These are phyloP conservation scores for Zoroaster sp. DNA, from an alignment of 53 echinoderm and acorn worm species.

Conservation along the genomic window DNA sequence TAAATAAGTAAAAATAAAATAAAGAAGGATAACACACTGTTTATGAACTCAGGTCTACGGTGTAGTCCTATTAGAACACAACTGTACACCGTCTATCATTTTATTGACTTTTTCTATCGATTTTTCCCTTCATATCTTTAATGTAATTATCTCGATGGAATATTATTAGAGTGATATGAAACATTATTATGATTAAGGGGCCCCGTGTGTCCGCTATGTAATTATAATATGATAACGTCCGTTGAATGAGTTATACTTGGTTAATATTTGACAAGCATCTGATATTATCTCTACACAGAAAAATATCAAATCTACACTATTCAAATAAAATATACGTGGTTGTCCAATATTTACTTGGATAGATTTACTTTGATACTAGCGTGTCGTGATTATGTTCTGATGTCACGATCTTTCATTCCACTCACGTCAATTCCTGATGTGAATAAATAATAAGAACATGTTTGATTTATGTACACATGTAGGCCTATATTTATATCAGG, in stretches of 20 bases:
- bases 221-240: slow-evolving; percentile 8
- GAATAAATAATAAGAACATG: slow-evolving; percentile 51
- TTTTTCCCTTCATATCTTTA: slow-evolving; percentile 1
- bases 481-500: too few species aligned
- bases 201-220: background rate
- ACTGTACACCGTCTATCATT: background rate
- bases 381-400: background rate
- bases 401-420: background rate
- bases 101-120: slow-evolving; percentile 41
- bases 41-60: background rate
- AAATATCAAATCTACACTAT: slow-evolving; percentile 34
- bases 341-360: slow-evolving; percentile 19
- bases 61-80: background rate
- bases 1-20: too few species aligned
- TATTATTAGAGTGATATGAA: slow-evolving; percentile 39
- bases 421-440: slow-evolving; percentile 19
- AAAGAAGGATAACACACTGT: too few species aligned
- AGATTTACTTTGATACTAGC: slow-evolving; percentile 32
- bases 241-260: background rate
- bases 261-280: slow-evolving; percentile 28
- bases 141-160: slow-evolving; percentile 34
- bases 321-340: slow-evolving; percentile 23
- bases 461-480: slow-evolving; percentile 12
- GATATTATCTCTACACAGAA: background rate
- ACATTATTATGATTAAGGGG: slow-evolving; percentile 12